Evolutionary conservation across 2,113 vertebrate species (phyloP).

Genomic region (Carassius auratus): DNA sequence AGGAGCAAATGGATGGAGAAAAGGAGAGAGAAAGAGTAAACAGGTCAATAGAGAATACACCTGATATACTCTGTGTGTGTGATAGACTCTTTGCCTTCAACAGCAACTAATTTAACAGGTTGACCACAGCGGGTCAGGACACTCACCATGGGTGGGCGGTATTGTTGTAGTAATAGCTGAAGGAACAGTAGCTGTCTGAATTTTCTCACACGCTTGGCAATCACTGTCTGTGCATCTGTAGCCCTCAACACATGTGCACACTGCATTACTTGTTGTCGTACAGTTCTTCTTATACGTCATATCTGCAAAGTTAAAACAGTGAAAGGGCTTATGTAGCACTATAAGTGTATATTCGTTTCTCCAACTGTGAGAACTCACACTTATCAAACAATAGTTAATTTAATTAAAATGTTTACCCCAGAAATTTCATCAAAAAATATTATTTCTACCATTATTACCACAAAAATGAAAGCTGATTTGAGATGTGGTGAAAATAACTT

Average conservation of each 20-base stretch:
- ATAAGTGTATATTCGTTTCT: background rate
- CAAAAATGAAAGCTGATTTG: no score
- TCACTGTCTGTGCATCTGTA: slow-evolving; percentile 49
- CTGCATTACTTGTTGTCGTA: background rate
- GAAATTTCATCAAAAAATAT: background rate
- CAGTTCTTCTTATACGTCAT: slow-evolving; percentile 54
- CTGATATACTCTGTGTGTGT: slow-evolving; percentile 25
- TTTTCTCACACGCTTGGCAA: slow-evolving; percentile 56
- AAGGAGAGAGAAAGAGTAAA: slow-evolving; percentile 38
- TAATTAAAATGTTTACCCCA: background rate
- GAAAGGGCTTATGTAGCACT: background rate
- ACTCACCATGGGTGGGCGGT: slow-evolving; percentile 15
- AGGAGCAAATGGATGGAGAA: slow-evolving; percentile 38
- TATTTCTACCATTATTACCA: background rate
- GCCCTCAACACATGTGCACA: slow-evolving; percentile 67
- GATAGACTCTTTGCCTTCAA: background rate
- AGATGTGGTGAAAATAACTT: no score
- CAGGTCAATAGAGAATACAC: slow-evolving; percentile 47
- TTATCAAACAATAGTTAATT: background rate
- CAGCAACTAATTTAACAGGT: background rate
- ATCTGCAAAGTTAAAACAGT: slow-evolving; percentile 47
- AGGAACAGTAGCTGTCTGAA: background rate
- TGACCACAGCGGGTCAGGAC: background rate
- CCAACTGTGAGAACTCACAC: background rate
- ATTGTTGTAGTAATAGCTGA: accelerated